Evolutionary conservation across 1,140 invertebrate species (phyloP).

Genomic region (Dendroctonus ponderosae): DNA sequence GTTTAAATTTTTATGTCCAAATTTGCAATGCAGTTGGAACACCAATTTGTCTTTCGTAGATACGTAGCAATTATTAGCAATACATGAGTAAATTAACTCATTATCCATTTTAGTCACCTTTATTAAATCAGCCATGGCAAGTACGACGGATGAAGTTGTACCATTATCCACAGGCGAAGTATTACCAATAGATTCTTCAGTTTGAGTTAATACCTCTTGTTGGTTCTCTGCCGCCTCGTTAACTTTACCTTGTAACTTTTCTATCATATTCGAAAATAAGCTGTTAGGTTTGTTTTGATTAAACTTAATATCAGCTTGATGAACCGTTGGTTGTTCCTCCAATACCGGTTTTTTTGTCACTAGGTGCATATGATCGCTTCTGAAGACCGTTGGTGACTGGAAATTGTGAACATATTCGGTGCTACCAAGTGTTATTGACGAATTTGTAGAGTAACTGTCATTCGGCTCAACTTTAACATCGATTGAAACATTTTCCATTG

Average conservation of each 20-base stretch:
- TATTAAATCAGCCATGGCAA: constrained; percentile 33
- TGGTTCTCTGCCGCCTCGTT: constrained; percentile 16
- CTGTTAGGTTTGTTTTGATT: constrained; percentile 20
- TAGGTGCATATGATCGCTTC: background rate
- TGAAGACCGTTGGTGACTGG: background rate
- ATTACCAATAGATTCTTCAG: background rate
- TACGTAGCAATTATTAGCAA: constrained; percentile 40
- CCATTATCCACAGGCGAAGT: constrained; percentile 1
- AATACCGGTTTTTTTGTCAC: constrained; percentile 25
- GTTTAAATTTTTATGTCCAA: constrained; percentile 27
- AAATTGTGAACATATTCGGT: no score
- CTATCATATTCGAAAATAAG: constrained; percentile 34
- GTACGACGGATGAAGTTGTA: background rate
- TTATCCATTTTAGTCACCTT: constrained; percentile 34
- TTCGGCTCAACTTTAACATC: constrained; percentile 34
- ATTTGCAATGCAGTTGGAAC: constrained; percentile 42
- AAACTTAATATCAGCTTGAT: constrained; percentile 17
- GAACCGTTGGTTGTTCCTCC: constrained; percentile 17
- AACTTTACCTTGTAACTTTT: constrained; percentile 40
- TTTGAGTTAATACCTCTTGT: background rate
- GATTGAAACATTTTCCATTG: constrained; percentile 2
- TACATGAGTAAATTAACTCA: constrained; percentile 39
- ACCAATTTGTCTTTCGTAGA: constrained; percentile 33
- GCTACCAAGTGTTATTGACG: no score
- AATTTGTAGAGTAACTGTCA: background rate